Percentiles rank a stretch among this genome's conserved stretches.
Conservation (phyloP, 2,113 vertebrate genomes). For the Cynoglossus semilaevis region DNA sequence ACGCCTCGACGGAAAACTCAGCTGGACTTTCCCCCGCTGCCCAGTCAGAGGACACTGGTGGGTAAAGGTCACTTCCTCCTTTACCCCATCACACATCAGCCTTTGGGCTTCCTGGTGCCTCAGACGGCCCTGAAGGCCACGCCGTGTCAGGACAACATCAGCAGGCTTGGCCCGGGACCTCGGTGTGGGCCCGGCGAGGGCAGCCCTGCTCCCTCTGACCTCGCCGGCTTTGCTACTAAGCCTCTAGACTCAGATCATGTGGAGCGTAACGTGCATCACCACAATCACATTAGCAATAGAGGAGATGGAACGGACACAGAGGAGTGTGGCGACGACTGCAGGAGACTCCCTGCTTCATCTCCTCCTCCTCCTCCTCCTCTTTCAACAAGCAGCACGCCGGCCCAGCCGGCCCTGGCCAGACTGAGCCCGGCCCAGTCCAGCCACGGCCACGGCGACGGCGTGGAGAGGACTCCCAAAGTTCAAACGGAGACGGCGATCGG, state of each 20-base stretch:
- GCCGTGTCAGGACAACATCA: slow-evolving; percentile 54
- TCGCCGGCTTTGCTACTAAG: slow-evolving; percentile 46
- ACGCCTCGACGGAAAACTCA: slow-evolving; percentile 80
- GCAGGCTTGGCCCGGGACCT: slow-evolving; percentile 49
- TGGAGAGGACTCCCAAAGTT: slow-evolving; percentile 34
- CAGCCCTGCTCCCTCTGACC: slow-evolving; percentile 47
- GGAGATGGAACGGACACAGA: slow-evolving; percentile 27
- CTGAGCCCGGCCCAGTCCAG: slow-evolving; percentile 28
- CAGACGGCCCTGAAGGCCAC: slow-evolving; percentile 83
- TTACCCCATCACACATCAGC: slow-evolving; percentile 91
- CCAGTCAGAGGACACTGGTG: slow-evolving; percentile 83
- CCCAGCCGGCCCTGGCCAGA: slow-evolving; percentile 29
- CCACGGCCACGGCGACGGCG: slow-evolving; percentile 11
- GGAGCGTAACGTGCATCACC: slow-evolving; percentile 38
- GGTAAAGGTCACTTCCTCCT: slow-evolving; percentile 94
- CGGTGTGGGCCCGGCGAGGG: slow-evolving; percentile 46
- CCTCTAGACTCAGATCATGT: slow-evolving; percentile 37
- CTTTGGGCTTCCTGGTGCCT: slow-evolving; percentile 90
- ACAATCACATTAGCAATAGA: slow-evolving; percentile 55
- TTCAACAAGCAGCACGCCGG: background rate
- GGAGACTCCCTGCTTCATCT: slow-evolving; percentile 21
- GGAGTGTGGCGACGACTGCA: slow-evolving; percentile 33
- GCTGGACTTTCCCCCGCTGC: slow-evolving; percentile 81
- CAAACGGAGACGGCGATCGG: slow-evolving; percentile 18
- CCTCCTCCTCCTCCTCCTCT: slow-evolving; percentile 7